Conservation (phyloP, 2,113 vertebrate species). For the Rutilus rutilus region DNA sequence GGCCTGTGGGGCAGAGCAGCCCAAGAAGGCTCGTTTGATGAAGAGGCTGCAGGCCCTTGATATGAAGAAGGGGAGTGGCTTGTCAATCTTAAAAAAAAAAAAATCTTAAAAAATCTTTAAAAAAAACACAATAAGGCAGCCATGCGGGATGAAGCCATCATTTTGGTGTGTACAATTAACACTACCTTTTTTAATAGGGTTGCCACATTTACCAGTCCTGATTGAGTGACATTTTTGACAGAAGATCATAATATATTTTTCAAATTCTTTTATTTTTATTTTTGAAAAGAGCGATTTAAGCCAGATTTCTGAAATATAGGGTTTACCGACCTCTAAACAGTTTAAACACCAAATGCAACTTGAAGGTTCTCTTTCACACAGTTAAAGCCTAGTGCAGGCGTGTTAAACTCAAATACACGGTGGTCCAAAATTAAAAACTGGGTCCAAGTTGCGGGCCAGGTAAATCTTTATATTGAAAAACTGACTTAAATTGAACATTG, state of each 20-base stretch:
- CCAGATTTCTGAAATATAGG: not conserved
- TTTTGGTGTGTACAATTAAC: slow-evolving; percentile 20
- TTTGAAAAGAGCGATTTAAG: not conserved
- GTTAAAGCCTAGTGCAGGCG: not conserved
- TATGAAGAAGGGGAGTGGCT: not conserved
- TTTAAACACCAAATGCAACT: not conserved
- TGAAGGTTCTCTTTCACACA: not conserved
- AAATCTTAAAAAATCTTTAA: too few relatives aligned
- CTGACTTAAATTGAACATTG: too few relatives aligned
- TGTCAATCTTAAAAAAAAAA: not conserved
- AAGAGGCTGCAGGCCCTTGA: slow-evolving; percentile 16
- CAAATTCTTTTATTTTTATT: not conserved
- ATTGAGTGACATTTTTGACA: not conserved
- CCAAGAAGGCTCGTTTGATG: slow-evolving; percentile 1
- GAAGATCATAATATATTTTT: not conserved
- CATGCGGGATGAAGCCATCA: not conserved
- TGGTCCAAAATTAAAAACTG: not conserved
- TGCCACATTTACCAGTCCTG: not conserved
- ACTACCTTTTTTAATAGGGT: slow-evolving; percentile 5
- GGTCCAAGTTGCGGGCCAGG: too few relatives aligned
- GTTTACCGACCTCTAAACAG: not conserved
- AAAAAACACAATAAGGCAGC: not conserved
- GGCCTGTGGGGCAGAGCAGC: slow-evolving; percentile 2
- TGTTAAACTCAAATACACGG: slow-evolving; percentile 4
- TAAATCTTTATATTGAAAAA: too few relatives aligned